Base-by-base conservation (phyloP, 2,888 invertebrate species). In the Metopia argyrocephala region DNA sequence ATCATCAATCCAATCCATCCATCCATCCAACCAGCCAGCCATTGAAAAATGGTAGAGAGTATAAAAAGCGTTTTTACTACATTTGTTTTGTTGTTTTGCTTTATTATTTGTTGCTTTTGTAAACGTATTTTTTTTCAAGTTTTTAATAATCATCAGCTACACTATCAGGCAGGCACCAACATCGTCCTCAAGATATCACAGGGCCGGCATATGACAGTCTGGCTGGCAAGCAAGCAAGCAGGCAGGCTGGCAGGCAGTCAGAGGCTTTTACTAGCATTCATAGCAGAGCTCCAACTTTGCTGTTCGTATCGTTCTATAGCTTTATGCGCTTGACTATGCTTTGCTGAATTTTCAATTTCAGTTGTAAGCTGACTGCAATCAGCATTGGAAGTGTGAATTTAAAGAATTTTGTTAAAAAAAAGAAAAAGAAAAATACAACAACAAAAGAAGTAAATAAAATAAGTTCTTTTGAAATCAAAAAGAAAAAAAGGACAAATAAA, bases 311-410 rank as follows among this genome's bases (percentile, higher is more conserved):
- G 9, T 15, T 38, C 12, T 38, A 38, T 61, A 57, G 82, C 61
- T 73, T 70, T 79, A 80, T 82, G 86, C 86, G 88, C 87, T 88
- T 87, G 86, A 86, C 87, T 86, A 85, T 88, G 88, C 88, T 88
- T 86, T 87, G 87, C 87, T 88, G 87, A 88, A 87, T 88, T 88
- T 88, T 88, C 88, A 88, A 88, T 88, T 81, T 88, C 86, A 88
- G 88, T 88, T 88, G 88, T 88, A 88, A 88, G 88, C 88, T 87
- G 88, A 88, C 88, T 88, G 88, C 88, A 88, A 88, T 88, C 88
- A 88, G 88, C 88, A 87, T 86, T 88, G 88, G 87, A 86, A 85
- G 86, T 86, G 83, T 38, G 38, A 38, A 38, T 38, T 38, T 78
- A 66, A 66, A 21, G 52, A 66, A 52, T 66, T 45, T 66, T 52